Evolutionary conservation across 2,888 invertebrate species (phyloP).

Genomic region (Chydorus sphaericus): DNA sequence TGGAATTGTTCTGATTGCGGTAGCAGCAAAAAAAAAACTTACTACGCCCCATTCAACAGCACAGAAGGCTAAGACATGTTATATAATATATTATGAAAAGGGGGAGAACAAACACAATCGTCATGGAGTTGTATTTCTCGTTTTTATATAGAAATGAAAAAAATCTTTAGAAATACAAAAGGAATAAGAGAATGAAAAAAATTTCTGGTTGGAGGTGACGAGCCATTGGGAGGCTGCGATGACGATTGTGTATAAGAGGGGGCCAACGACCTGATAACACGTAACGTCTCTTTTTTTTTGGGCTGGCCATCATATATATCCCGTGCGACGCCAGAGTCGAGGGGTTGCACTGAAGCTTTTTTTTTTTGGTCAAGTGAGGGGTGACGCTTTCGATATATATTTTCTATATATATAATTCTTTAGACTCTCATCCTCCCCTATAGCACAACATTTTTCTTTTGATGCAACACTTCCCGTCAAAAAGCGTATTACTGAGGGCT

Average conservation of each 20-base stretch:
- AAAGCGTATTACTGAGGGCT: too few species aligned
- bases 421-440: too few species aligned
- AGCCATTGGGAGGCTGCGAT: not conserved
- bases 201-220: not conserved
- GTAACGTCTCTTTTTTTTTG: conserved; percentile 5
- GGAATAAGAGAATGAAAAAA: not conserved
- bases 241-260: not conserved
- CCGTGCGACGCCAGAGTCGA: too few species aligned
- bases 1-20: not conserved
- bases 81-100: not conserved
- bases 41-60: not conserved
- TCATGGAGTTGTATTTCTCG: conserved; percentile 6
- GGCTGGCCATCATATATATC: too few species aligned
- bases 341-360: too few species aligned
- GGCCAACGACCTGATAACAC: conserved; percentile 8
- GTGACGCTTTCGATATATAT: too few species aligned
- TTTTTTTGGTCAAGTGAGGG: too few species aligned
- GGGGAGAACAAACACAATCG: not conserved
- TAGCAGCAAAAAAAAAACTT: not conserved
- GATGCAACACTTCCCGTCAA: too few species aligned
- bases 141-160: not conserved
- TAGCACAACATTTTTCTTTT: too few species aligned
- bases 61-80: not conserved
- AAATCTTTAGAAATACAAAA: not conserved
- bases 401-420: too few species aligned